Base-by-base conservation (phyloP, 2,113 vertebrate genomes). In the Dasyornis broadbenti region DNA sequence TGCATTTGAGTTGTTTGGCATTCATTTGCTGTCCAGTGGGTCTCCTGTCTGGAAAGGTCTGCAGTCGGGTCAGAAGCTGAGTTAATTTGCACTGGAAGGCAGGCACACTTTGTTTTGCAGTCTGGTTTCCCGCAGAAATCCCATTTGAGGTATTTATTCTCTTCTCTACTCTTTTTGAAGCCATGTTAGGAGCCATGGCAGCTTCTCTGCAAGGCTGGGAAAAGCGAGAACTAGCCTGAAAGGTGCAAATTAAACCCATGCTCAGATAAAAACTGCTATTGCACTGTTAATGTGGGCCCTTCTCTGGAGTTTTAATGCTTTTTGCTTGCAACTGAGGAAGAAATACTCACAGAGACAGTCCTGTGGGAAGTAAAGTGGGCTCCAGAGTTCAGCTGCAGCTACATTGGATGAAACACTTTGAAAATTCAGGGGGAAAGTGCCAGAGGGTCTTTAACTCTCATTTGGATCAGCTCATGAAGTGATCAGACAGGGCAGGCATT, bases 81-180 rank as follows among this genome's bases (percentile, higher is more conserved):
- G 93, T 86, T 92, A 95, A 93, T 95, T 96, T 81, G 64, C 66
- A 33, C 65, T 57, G 82, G 53, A 94, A 86, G 76, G 45, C 53
- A 89, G 64, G 78, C 77, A 33, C 0, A n/a, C 72, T 91, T 75
- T 39, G 77, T 85, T 85, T 89, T 77, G 60, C 82, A 42, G 84
- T 52, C 83, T 82, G 35, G 18, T 77, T 80, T 82, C 65, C 70
- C 6, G 2, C 56, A 53, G 60, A 84, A 89, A 95, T 87, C 85
- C 86, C 68, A 49, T 96, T 69, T 80, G 93, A 87, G 37, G 26
- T 39, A 65, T 79, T 94, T 84, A 79, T 78, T 93, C 90, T 88
- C 39, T 82, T 93, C 90, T 88, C 44, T 82, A 81, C 35, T 75
- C 35, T 71, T 78, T 68, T 44, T 95, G 86, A 93, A 84, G 61